These are phyloP conservation scores for Arctocebus calabarensis DNA, from an alignment of 2,797 vertebrate species.

Conservation along the genomic window DNA sequence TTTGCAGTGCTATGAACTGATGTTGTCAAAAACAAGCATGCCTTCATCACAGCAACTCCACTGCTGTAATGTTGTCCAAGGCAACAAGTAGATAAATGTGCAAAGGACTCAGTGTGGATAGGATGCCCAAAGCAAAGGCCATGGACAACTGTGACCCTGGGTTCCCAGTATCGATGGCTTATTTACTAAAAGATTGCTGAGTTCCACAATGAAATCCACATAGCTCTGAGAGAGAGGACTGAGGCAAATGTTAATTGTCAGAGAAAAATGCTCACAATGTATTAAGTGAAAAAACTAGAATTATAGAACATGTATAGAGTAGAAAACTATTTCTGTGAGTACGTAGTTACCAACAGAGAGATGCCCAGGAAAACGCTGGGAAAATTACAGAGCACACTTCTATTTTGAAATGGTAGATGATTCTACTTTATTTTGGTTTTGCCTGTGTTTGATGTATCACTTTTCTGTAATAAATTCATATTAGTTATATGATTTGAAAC, in stretches of 20 bases:
- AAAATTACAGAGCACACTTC: background rate
- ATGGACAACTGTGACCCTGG: no score
- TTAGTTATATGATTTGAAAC: background rate
- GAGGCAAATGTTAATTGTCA: background rate
- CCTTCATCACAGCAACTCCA: background rate
- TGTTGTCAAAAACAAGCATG: fast-evolving
- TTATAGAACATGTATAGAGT: background rate
- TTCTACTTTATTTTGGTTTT: background rate
- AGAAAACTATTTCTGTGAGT: background rate
- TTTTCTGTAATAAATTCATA: background rate
- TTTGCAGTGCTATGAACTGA: fast-evolving
- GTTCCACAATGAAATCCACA: background rate
- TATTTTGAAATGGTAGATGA: background rate
- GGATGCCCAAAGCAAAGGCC: background rate
- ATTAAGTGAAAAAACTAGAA: background rate
- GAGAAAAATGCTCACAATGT: background rate
- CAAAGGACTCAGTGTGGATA: background rate
- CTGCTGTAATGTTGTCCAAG: background rate
- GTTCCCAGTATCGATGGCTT: fast-evolving
- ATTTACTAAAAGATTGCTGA: no score
- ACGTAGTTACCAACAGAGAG: fast-evolving
- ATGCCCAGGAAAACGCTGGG: background rate
- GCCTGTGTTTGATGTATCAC: background rate
- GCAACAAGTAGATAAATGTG: no score
- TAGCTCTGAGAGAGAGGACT: background rate